A percentile compares a stretch with the other conserved stretches of the same genome.
These are phyloP conservation scores for Crotalus horridus DNA, from an alignment of 2,113 vertebrate species.

Conservation along the genomic window DNA sequence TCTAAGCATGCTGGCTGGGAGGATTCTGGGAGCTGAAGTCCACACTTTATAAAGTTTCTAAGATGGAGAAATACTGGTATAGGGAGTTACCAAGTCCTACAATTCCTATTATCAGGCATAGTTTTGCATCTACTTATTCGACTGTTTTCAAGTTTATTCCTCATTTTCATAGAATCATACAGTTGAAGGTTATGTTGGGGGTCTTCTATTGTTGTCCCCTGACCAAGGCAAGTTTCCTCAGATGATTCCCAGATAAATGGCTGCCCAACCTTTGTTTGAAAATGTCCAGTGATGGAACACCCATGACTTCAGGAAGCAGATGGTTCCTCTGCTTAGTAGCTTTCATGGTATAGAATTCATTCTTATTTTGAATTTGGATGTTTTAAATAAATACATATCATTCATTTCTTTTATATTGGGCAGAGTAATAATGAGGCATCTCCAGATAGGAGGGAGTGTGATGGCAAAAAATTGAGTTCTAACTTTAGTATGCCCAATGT, in stretches of 20 bases:
- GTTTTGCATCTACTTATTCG: not conserved
- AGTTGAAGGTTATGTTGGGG: not conserved
- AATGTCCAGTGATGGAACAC: not conserved
- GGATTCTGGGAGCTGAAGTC: too few relatives aligned
- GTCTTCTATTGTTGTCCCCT: not conserved
- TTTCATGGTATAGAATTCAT: not conserved
- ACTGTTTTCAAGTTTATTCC: not conserved
- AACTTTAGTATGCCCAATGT: not conserved
- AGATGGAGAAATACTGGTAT: not conserved
- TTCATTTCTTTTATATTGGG: not conserved
- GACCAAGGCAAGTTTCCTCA: not conserved
- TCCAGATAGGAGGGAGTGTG: not conserved
- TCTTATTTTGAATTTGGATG: not conserved
- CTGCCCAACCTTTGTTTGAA: not conserved
- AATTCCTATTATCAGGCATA: not conserved
- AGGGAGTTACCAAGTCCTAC: not conserved
- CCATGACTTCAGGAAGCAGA: not conserved
- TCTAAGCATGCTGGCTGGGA: too few relatives aligned
- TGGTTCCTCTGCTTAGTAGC: not conserved
- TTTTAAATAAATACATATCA: not conserved
- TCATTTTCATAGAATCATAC: not conserved
- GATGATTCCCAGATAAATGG: not conserved
- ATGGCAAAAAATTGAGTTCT: not conserved
- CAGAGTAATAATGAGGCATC: not conserved
- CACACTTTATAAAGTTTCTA: too few relatives aligned